Conservation (phyloP, 2,888 invertebrate genomes). For the Heliconius charithonia region DNA sequence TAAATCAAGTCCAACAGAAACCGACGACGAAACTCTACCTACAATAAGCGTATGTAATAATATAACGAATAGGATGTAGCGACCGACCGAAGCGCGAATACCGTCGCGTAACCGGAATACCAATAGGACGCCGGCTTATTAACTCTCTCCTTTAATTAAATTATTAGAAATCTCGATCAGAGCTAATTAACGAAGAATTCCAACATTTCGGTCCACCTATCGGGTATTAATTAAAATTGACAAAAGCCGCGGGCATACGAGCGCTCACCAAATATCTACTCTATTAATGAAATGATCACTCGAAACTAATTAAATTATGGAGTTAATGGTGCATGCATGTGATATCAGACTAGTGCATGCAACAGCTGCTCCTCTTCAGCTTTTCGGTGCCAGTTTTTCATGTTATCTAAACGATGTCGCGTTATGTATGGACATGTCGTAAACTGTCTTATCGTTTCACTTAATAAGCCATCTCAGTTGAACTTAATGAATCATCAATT, state of each 20-base stretch:
- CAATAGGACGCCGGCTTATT: slow-evolving; percentile 72
- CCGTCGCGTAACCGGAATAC: slow-evolving; percentile 73
- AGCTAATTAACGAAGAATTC: slow-evolving; percentile 83
- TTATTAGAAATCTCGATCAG: slow-evolving; percentile 82
- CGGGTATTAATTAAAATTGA: slow-evolving; percentile 82
- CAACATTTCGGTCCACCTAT: slow-evolving; percentile 83
- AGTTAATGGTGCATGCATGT: slow-evolving; percentile 81
- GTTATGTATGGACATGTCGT: slow-evolving; percentile 12
- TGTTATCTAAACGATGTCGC: slow-evolving; percentile 16
- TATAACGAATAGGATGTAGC: slow-evolving; percentile 35
- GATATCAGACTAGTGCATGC: slow-evolving; percentile 62
- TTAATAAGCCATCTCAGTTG: background rate
- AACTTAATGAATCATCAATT: background rate
- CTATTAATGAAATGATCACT: slow-evolving; percentile 83
- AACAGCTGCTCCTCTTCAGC: slow-evolving; percentile 47
- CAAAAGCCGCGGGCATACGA: slow-evolving; percentile 75
- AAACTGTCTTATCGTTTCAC: slow-evolving; percentile 21
- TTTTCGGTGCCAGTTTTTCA: slow-evolving; percentile 28
- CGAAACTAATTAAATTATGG: slow-evolving; percentile 83
- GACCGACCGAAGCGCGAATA: slow-evolving; percentile 56
- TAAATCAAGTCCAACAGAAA: slow-evolving; percentile 2
- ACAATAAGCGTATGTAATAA: slow-evolving; percentile 24
- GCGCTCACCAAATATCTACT: slow-evolving; percentile 79
- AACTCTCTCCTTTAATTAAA: slow-evolving; percentile 80
- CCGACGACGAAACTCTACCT: slow-evolving; percentile 19